Base-by-base conservation (phyloP, 2,888 invertebrate genomes). In the Schrankia costaestrigalis region DNA sequence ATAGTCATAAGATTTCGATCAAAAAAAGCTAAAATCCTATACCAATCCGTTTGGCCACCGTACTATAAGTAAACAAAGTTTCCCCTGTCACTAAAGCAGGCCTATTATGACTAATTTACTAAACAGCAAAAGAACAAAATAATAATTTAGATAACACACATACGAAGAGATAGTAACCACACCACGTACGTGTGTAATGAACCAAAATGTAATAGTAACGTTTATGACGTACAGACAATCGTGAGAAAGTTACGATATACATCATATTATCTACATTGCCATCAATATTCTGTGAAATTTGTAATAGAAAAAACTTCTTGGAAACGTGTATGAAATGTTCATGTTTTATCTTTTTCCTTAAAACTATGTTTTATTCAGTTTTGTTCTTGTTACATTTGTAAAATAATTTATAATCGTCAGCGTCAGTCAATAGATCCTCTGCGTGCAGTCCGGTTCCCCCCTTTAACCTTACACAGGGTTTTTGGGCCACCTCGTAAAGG, bases 161-260 rank as follows among this genome's bases (percentile, higher is more conserved):
- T n/a, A 4, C 21, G n/a, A 2, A 23, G 23, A n/a, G 23, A 7
- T 12, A 11, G 27, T n/a, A 2, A 11, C 8, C 11, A 10, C 1
- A 35, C 35, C 37, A 31, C 31, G 35, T 26, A 50, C 45, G 40
- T 44, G 42, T 38, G 27, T 42, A 33, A 52, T 37, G 29, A 41
- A 39, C 38, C 21, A 21, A 24, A n/a, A n/a, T n/a, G 15, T 10
- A 27, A 48, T n/a, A 42, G 48, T 39, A 29, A 40, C 33, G 44
- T 32, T 36, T 25, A 35, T 39, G 42, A 43, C 11, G 17, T 27
- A 33, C 24, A 50, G 37, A 42, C 45, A 38, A 40, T 51, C 56
- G 56, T 56, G 56, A 55, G 56, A 56, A 57, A 46, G 41, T 21
- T 33, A 10, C 32, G 43, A 44, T 56, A 56, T 19, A 33, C 37